Conservation (phyloP, 1,140 invertebrate species). For the Tetramorium alpestre region DNA sequence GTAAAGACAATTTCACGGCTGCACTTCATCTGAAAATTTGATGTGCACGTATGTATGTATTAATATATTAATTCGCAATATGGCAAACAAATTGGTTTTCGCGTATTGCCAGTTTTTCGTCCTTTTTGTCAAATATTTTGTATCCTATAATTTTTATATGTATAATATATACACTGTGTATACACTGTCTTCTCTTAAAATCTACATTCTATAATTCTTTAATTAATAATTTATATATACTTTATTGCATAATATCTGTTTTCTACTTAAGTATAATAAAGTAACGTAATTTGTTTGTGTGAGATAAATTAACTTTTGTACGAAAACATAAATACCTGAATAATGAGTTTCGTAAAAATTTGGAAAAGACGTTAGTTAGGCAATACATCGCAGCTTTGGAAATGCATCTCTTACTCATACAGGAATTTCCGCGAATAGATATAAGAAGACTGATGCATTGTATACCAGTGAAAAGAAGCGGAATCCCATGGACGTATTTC, state of each 20-base stretch:
- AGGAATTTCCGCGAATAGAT: background rate
- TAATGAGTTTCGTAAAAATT: conserved; percentile 3
- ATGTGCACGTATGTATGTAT: background rate
- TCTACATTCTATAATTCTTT: background rate
- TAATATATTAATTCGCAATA: conserved; percentile 12
- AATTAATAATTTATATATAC: background rate
- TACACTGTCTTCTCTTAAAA: background rate
- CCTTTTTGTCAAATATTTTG: background rate
- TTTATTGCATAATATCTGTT: background rate
- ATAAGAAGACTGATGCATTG: conserved; percentile 18
- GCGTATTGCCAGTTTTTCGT: background rate
- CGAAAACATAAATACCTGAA: background rate
- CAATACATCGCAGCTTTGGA: background rate
- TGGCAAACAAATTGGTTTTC: background rate
- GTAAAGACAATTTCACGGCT: conserved; percentile 37
- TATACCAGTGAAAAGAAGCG: background rate
- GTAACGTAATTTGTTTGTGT: background rate
- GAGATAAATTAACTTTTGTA: background rate
- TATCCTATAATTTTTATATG: background rate
- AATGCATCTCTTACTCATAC: background rate
- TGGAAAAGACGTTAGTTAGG: background rate
- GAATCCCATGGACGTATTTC: conserved; percentile 2
- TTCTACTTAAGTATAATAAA: background rate
- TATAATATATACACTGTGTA: too few relatives aligned
- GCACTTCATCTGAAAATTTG: background rate